Evolutionary conservation across 2,797 vertebrate species (phyloP).

Genomic region (Tenualosa ilisha): DNA sequence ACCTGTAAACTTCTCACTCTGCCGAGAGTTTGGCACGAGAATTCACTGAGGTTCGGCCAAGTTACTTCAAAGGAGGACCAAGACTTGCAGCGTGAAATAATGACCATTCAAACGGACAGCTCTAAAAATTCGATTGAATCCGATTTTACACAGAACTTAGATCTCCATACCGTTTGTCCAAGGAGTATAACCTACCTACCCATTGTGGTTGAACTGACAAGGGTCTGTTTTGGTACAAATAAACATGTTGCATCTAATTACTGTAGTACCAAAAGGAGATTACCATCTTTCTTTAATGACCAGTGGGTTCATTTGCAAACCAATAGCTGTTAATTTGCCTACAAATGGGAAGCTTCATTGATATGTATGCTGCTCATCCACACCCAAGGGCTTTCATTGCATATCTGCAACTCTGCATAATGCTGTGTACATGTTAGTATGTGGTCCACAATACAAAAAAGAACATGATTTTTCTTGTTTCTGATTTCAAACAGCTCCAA

Average conservation of each 20-base stretch:
- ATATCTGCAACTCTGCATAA: not conserved
- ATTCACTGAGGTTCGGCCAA: slow-evolving; percentile 12
- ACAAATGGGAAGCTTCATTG: slow-evolving; percentile 45
- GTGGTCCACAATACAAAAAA: not conserved
- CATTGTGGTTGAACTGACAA: not conserved
- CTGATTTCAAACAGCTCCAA: not conserved
- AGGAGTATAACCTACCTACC: not conserved
- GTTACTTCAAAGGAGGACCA: not conserved
- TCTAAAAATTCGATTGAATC: not conserved
- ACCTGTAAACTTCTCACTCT: slow-evolving; percentile 22
- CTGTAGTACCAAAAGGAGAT: not conserved
- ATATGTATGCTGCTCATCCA: slow-evolving; percentile 44
- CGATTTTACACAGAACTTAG: not conserved
- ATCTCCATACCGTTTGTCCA: not conserved
- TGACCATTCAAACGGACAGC: not conserved
- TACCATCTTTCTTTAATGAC: slow-evolving; percentile 17
- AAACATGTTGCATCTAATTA: slow-evolving; percentile 4
- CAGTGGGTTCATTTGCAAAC: slow-evolving; percentile 55
- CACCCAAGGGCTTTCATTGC: slow-evolving; percentile 8
- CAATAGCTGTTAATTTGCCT: slow-evolving; percentile 45
- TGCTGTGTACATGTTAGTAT: not conserved
- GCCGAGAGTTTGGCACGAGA: not conserved
- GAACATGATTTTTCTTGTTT: not conserved
- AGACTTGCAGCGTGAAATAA: not conserved
- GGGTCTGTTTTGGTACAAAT: not conserved